Base-by-base conservation (phyloP, 2,888 invertebrate species). In the Aethes cnicana region DNA sequence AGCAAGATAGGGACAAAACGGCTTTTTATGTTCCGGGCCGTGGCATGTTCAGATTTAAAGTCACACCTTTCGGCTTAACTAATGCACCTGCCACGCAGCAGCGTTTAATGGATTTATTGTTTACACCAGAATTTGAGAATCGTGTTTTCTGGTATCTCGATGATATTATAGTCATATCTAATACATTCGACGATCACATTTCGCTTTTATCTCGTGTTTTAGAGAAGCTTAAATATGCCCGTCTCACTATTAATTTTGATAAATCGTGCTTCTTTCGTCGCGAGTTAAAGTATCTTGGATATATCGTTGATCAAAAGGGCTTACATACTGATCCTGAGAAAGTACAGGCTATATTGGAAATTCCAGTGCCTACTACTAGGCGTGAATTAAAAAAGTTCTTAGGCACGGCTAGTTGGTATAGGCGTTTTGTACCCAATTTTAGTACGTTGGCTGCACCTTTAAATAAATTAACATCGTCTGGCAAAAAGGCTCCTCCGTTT, bases 91-190 rank as follows among this genome's bases (percentile, higher is more conserved):
- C n/a, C n/a, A n/a, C n/a, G n/a, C n/a, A n/a, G n/a, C n/a, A n/a
- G n/a, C n/a, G n/a, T n/a, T n/a, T n/a, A 16, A 32, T 32, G 32
- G 32, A 32, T 1, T 8, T 32, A 3, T 17, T 32, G n/a, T 32
- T 32, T 8, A 16, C 16, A 6, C 32, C 32, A 8, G 32, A 32
- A n/a, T 32, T 32, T 4, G 32, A 32, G 17, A 32, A 32, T 4
- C 32, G 32, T 8, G 32, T 32, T 32, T 32, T 32, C 17, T 11
- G 25, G 20, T 23, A 8, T n/a, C 8, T 23, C 2, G 23, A 23
- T 23, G 23, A 23, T 6, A 47, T 47, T 2, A 30, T 47, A 4
- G 21, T 47, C 3, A 26, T 37, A 3, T 14, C 37, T 20, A 47
- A 20, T 37, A 14, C 36, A 16, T 39, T 28, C 17, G 30, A 37